Evolutionary conservation across 2,888 invertebrate genomes (phyloP), one percentile per base, ranked within the genome.

Genomic region (Micoletzkya japonica): DNA sequence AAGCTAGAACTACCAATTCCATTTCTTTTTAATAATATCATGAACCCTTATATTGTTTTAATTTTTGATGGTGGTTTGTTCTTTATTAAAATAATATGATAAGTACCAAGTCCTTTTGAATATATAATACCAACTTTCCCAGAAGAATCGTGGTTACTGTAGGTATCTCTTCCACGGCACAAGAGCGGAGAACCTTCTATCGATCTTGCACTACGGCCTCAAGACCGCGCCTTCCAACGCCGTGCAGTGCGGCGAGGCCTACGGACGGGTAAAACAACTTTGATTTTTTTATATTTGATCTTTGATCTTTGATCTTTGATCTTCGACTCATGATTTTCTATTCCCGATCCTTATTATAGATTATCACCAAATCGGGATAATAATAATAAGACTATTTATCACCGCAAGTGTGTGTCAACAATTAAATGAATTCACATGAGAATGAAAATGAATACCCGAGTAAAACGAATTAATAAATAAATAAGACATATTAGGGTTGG

Each of bases 121-220:
- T 32, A 32, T 30, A 4, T 30, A 14, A 6, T 24, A 30, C 7
- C 4, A 30, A 10, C 17, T 17, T 30, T 57, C 32, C 17, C 14
- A 57, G 30, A 57, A 6, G 6, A 26, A 26, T 28, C 52, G 30
- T 57, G 10, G 57, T 4, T 60, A 2, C 2, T 64, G 14, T 28
- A 58, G 71, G 1, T 44, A 67, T 26, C 71, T 71, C 36, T n/a
- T 71, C 28, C 89, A 89, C 79, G 89, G 89, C 71, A 88, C 87
- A 49, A 84, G 83, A 37, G 83, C 86, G 28, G 85, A 86, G 24
- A 89, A 89, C 78, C 77, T 89, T 54, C 82, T 89, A 57, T 87
- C 88, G 70, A 88, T 89, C 74, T 81, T 89, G 24, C 69, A 72
- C 30, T 70, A 76, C 57, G 89, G 89, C 20, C 85, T 89, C 36